Percentiles rank a stretch among this genome's conserved stretches.
These are phyloP conservation scores for Varecia variegata DNA, from an alignment of 2,797 vertebrate species.

Conservation along the genomic window DNA sequence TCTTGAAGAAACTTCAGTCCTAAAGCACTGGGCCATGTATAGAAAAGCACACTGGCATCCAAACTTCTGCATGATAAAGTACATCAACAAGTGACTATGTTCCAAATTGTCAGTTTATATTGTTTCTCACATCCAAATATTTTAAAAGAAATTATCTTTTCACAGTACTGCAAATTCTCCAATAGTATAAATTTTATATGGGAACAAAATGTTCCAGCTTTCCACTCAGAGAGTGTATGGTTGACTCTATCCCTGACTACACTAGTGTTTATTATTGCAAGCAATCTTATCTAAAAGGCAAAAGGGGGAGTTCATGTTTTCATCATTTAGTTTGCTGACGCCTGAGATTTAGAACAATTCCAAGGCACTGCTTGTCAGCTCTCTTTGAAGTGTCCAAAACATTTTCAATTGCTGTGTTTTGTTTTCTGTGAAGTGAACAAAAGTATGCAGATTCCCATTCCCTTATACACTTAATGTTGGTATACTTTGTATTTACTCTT, in stretches of 20 bases:
- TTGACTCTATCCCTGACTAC: background rate
- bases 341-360: conserved; percentile 54
- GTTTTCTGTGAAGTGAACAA: conserved; percentile 28
- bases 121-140: conserved; percentile 20
- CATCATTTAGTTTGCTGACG: conserved; percentile 62
- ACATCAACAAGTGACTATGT: conserved; percentile 37
- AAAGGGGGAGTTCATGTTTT: conserved; percentile 41
- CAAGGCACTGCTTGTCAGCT: conserved; percentile 39
- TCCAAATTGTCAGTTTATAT: background rate
- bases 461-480: background rate
- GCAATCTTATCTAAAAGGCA: conserved; percentile 48
- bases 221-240: conserved; percentile 13
- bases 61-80: conserved; percentile 18
- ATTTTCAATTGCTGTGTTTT: conserved; percentile 41
- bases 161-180: conserved; percentile 20
- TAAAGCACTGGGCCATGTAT: background rate
- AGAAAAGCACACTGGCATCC: background rate
- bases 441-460: background rate
- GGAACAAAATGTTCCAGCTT: conserved; percentile 42
- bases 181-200: conserved; percentile 50
- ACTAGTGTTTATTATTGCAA: conserved; percentile 34
- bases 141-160: conserved; percentile 53
- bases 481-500: conserved; percentile 25
- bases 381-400: conserved; percentile 53
- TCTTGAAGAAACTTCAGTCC: conserved; percentile 19